Evolutionary conservation across 2,888 invertebrate genomes (phyloP).

Genomic region (Willowsia nigromaculata): DNA sequence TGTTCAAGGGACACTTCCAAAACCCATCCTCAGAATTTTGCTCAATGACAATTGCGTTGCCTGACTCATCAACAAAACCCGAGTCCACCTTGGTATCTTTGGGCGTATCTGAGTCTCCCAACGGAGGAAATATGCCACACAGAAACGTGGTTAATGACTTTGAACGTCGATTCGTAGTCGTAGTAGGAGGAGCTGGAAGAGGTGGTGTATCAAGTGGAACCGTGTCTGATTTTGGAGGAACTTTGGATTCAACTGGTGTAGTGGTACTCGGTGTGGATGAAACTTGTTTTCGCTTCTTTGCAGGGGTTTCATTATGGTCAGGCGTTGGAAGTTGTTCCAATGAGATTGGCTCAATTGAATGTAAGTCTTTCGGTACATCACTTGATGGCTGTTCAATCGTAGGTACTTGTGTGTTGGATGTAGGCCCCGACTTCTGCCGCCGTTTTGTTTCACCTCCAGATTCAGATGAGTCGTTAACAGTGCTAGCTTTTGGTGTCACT

Average conservation of each 20-base stretch:
- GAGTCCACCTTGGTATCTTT: constrained; percentile 62
- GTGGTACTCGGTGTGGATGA: neutral
- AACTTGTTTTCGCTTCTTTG: constrained; percentile 47
- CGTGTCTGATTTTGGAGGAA: too few species aligned
- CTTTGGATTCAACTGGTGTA: neutral
- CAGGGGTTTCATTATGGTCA: neutral
- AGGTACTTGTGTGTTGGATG: constrained; percentile 26
- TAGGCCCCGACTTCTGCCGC: constrained; percentile 57
- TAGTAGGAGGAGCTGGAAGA: neutral
- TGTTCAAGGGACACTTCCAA: constrained; percentile 88
- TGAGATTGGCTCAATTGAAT: neutral
- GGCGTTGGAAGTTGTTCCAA: neutral
- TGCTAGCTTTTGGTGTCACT: neutral
- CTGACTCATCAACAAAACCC: constrained; percentile 70
- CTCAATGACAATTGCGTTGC: constrained; percentile 69
- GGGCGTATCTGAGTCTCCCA: neutral
- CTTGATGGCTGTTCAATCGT: neutral
- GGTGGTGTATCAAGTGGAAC: constrained; percentile 15
- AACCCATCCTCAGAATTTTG: constrained; percentile 80
- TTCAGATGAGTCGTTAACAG: neutral
- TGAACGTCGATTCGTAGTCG: constrained; percentile 41
- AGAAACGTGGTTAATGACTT: constrained; percentile 7
- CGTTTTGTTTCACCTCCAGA: constrained; percentile 4
- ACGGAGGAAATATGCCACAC: neutral
- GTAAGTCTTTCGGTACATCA: constrained; percentile 28